Evolutionary conservation across 2,797 vertebrate genomes (phyloP).

Genomic region (Sebastolobus altivelis): DNA sequence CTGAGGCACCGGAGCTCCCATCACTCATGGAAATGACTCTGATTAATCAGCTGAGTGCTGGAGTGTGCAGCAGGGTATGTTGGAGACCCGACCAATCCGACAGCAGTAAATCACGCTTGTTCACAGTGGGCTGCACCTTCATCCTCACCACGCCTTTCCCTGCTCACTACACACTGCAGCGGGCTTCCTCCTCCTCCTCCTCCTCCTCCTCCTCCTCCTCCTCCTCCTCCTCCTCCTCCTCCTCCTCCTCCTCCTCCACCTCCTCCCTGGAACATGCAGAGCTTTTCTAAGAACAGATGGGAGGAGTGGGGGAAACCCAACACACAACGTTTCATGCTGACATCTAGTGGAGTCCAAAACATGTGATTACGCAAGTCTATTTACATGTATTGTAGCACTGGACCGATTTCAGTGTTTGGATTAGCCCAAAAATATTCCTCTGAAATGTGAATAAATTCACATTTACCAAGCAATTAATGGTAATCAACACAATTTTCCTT

Average conservation of each 20-base stretch:
- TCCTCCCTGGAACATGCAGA: constrained; percentile 51
- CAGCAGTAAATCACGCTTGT: constrained; percentile 75
- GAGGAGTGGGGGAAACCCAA: constrained; percentile 63
- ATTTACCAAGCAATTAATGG: constrained; percentile 12
- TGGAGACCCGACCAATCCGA: constrained; percentile 57
- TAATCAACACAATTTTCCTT: constrained; percentile 31
- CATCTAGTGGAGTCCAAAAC: constrained; percentile 68
- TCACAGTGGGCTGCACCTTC: constrained; percentile 64
- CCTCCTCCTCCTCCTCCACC: neutral
- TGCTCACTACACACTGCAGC: constrained; percentile 61
- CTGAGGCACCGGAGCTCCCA: constrained; percentile 58
- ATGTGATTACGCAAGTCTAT: constrained; percentile 44
- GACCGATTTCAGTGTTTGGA: neutral
- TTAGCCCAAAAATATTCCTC: neutral
- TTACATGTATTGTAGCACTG: neutral
- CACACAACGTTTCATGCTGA: constrained; percentile 59
- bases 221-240: neutral
- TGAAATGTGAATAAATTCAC: constrained; percentile 12
- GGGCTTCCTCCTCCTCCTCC: constrained; percentile 35
- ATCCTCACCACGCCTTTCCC: constrained; percentile 51
- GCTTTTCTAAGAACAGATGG: constrained; percentile 67
- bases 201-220: constrained; percentile 30
- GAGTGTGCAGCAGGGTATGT: constrained; percentile 49
- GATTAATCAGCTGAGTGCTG: constrained; percentile 82
- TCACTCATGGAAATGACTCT: constrained; percentile 80